Evolutionary conservation across 2,113 vertebrate genomes (phyloP), one percentile per base, ranked within the genome.

Genomic region (Archocentrus centrarchus): DNA sequence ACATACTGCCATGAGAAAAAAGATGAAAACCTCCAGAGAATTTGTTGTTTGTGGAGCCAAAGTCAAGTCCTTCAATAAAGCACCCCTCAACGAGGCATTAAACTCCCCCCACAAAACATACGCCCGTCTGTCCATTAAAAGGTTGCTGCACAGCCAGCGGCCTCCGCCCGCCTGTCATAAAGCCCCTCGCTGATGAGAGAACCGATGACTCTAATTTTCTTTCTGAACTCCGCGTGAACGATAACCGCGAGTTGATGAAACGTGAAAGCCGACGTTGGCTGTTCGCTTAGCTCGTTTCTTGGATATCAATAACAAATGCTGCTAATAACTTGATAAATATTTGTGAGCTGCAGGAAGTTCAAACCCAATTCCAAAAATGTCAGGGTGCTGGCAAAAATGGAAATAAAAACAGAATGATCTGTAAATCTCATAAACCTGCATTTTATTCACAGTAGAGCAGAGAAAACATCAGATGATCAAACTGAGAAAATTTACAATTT

Each of bases 11-110:
- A 79, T 44, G 86, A 89, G 78, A 22, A 30, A 30, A 61, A 59
- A 77, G 2, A 44, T 17, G 9, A 70, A 86, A 86, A 89, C 84
- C 90, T 85, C 91, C 83, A 13, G 80, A 77, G 61, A 22, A 75
- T 90, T 78, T 80, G 85, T 50, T 62, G 55, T 66, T 86, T 55
- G 18, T 9, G 3, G 63, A 50, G 30, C 41, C 64, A 27, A 60
- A 76, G 47, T 81, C 20, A 60, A 44, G 82, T 44, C 64, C 80
- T 15, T 57, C 15, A 50, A 77, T 80, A 61, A 20, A 27, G 10
- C 32, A 53, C 66, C 50, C 17, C 0, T 53, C 68, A 55, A 15
- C 5, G 80, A 82, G 68, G 62, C 82, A 66, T 81, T 64, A 59
- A 84, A 77, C 47, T 73, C 47, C 17, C 47, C 68, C 11, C 15